phyloP scores from a whole-genome alignment of 2,797 vertebrate genomes.

The Pelodytes ibericus region DNA sequence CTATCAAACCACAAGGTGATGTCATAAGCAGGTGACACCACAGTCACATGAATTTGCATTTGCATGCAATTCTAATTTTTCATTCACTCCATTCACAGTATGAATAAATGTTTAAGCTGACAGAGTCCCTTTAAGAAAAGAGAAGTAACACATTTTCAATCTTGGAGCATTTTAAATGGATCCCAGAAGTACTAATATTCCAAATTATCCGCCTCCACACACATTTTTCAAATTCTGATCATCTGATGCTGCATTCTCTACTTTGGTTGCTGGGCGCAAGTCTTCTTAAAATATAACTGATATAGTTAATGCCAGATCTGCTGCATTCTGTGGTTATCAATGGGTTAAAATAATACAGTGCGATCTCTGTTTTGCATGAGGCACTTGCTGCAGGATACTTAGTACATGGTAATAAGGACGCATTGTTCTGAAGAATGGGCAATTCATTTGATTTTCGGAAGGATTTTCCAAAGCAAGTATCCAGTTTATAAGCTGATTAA shows the following conservation, averaged over 20 bases:
- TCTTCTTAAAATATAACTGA: neutral
- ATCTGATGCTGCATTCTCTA: no score
- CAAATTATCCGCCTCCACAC: neutral
- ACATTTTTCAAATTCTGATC: neutral
- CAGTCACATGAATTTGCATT: no score
- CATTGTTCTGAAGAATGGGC: constrained; percentile 41
- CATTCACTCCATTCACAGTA: no score
- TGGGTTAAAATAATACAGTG: constrained; percentile 15
- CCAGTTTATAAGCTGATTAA: constrained; percentile 37
- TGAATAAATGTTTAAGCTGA: no score
- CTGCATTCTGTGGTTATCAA: neutral
- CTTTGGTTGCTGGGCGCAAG: neutral
- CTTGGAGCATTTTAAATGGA: no score
- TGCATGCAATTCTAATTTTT: no score
- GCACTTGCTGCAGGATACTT: neutral
- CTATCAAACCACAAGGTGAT: no score
- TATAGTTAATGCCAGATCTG: neutral
- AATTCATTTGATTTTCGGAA: constrained; percentile 33
- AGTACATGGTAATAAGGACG: constrained; percentile 2
- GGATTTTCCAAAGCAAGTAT: constrained; percentile 10
- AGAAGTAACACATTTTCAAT: no score
- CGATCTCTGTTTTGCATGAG: constrained; percentile 13
- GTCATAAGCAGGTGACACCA: no score
- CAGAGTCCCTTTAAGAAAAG: no score
- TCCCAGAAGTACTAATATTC: no score